These are phyloP conservation scores for Thereva nobilitata DNA, from an alignment of 2,888 invertebrate species.

Conservation along the genomic window DNA sequence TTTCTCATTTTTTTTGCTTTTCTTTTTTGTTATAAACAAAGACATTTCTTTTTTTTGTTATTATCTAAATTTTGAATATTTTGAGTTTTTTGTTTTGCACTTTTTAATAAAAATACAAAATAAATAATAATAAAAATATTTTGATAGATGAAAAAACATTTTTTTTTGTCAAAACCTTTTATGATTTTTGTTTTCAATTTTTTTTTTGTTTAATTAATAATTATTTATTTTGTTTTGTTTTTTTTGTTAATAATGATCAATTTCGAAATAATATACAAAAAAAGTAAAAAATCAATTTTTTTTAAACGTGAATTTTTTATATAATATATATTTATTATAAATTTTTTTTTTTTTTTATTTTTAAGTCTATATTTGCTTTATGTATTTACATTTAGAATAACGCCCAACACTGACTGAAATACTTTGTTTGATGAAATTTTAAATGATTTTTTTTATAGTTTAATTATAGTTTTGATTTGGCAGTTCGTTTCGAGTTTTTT, in stretches of 20 bases:
- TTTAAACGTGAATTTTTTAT: constrained; percentile 26
- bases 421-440: constrained; percentile 12
- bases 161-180: too few relatives aligned
- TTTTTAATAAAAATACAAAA: too few relatives aligned
- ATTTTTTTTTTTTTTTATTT: constrained; percentile 28
- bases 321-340: constrained; percentile 30
- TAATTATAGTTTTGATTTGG: constrained; percentile 22
- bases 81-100: too few relatives aligned
- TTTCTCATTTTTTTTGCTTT: not conserved
- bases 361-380: constrained; percentile 35
- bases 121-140: too few relatives aligned
- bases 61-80: too few relatives aligned
- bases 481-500: constrained; percentile 21
- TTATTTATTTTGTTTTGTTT: constrained; percentile 7
- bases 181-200: not conserved
- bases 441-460: constrained; percentile 16
- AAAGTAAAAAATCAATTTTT: constrained; percentile 17
- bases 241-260: not conserved
- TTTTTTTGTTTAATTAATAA: constrained; percentile 11
- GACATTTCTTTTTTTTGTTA: too few relatives aligned
- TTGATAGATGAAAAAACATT: too few relatives aligned
- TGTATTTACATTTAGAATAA: constrained; percentile 44
- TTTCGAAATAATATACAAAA: constrained; percentile 12
- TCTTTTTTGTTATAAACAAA: not conserved
- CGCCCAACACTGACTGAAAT: constrained; percentile 40